Evolutionary conservation across 2,113 vertebrate species (phyloP), one percentile per base, ranked within the genome.

Genomic region (Phyllostomus discolor): DNA sequence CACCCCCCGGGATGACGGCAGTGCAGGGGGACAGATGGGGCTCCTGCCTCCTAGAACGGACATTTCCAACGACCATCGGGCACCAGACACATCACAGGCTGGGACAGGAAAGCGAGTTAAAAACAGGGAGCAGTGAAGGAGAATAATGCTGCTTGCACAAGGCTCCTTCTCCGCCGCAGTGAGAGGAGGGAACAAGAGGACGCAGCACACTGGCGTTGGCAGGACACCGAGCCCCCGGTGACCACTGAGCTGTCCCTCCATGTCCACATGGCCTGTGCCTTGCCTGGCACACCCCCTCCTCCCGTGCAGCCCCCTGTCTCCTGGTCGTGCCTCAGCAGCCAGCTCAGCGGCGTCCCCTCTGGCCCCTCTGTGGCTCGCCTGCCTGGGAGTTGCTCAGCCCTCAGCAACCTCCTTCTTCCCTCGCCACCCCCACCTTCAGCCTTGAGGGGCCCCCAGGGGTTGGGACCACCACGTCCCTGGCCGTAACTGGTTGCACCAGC

Each of bases 151-250:
- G 14, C 43, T 57, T 69, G 48, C 54, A 8, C 5, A 2, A 2
- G 12, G 48, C 24, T 69, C 28, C 24, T 31, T 24, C 62, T 80
- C 12, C 48, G 17, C 12, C 48, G 17, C 2, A 33, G 8, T 17
- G 12, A 54, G 75, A 90, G 48, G 52, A n/a, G 50, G 20, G 5
- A 43, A 69, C 48, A 26, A 15, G 15, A 41, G 2, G n/a, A 50
- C 8, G 31, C 9, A 12, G 3, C 28, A 22, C 20, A 17, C 12
- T 26, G n/a, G 62, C 0, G 0, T 15, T 14, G 2, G 28, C 28
- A 67, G 46, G n/a, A 28, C n/a, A 9, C 59, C 10, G 88, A 90
- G 62, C 12, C 17, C 59, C n/a, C 7, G 4, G 59, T 80, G 73
- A 80, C 46, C 48, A 1, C 2, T 11, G 62, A 80, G 75, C 12